Evolutionary conservation across 2,797 vertebrate genomes (phyloP).

Genomic region (Brotula barbata): DNA sequence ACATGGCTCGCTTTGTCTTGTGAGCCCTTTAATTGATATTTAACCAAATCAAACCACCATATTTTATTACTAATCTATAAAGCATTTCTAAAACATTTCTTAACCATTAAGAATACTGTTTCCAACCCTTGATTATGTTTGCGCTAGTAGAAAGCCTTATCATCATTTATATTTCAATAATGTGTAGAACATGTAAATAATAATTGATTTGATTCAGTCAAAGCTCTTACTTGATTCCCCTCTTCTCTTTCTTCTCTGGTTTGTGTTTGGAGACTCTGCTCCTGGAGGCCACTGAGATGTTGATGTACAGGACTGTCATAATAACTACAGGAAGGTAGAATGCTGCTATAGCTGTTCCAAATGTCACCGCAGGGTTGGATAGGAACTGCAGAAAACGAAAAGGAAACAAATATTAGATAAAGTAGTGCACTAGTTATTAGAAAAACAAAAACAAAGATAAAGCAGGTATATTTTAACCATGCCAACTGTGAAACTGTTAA

Average conservation of each 20-base stretch:
- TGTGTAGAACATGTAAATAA: not conserved
- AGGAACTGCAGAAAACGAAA: conserved; percentile 83
- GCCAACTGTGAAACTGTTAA: no score
- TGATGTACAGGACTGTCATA: conserved; percentile 97
- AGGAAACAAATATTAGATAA: not conserved
- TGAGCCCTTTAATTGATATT: no score
- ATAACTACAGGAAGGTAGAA: conserved; percentile 98
- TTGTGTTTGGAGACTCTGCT: conserved; percentile 90
- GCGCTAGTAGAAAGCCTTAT: not conserved
- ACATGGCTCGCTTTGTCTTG: no score
- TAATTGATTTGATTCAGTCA: not conserved
- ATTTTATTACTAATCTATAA: no score
- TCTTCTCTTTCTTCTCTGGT: conserved; percentile 87
- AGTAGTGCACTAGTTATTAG: not conserved
- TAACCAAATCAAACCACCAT: no score
- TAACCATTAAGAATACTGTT: no score
- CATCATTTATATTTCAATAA: not conserved
- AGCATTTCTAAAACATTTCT: no score
- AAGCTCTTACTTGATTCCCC: conserved; percentile 75
- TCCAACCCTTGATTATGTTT: no score
- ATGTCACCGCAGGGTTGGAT: conserved; percentile 93
- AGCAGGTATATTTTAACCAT: no score
- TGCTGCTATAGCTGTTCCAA: conserved; percentile 96
- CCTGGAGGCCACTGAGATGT: conserved; percentile 96
- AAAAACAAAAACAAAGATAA: no score